These are phyloP conservation scores for Eumeta japonica DNA, from an alignment of 1,140 invertebrate species.

Conservation along the genomic window DNA sequence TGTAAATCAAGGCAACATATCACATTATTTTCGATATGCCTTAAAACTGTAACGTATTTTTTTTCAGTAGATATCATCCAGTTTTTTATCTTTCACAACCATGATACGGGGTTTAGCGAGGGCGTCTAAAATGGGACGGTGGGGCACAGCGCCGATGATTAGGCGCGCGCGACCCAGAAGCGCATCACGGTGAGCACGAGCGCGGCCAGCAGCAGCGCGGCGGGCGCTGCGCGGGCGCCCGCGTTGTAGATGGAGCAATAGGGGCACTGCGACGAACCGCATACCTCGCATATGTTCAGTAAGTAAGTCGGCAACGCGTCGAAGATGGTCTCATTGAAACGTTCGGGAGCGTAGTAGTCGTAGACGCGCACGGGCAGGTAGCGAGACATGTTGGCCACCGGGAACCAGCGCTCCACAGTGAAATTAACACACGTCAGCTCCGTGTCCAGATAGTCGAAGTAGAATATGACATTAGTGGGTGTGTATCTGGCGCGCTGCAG, in stretches of 20 bases:
- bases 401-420: conserved; percentile 90
- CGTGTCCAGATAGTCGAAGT: conserved; percentile 86
- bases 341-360: conserved; percentile 96
- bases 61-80: too few relatives aligned
- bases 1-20: too few relatives aligned
- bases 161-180: too few relatives aligned
- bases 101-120: too few relatives aligned
- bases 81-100: too few relatives aligned
- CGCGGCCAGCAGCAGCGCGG: conserved; percentile 27
- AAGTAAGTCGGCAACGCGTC: conserved; percentile 85
- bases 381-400: conserved; percentile 94
- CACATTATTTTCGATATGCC: too few relatives aligned
- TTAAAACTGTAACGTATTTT: too few relatives aligned
- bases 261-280: conserved; percentile 95
- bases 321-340: conserved; percentile 92
- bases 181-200: conserved; percentile 25
- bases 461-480: conserved; percentile 85
- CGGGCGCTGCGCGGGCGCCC: conserved; percentile 50
- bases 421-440: conserved; percentile 88
- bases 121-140: too few relatives aligned
- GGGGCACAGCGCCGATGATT: too few relatives aligned
- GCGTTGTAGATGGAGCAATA: conserved; percentile 91
- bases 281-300: conserved; percentile 96
- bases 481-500: conserved; percentile 82
- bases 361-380: conserved; percentile 88